phyloP scores from a whole-genome alignment of 2,113 vertebrate genomes.

The Malurus melanocephalus region DNA sequence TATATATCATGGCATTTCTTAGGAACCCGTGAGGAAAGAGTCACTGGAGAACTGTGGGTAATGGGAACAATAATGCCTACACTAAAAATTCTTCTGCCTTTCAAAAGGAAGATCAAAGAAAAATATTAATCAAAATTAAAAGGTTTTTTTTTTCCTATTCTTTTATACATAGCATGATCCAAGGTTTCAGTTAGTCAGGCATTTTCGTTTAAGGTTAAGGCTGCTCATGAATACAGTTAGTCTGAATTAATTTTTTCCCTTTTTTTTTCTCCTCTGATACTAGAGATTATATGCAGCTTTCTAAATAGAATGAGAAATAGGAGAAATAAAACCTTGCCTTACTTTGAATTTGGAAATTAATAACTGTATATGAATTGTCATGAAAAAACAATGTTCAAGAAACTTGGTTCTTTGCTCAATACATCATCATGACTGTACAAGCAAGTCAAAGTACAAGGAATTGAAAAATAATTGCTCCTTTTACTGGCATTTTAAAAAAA shows the following conservation, averaged over 20 bases:
- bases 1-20: neutral
- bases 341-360: neutral
- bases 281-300: neutral
- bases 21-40: neutral
- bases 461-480: neutral
- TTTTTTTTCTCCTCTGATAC: neutral
- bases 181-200: neutral
- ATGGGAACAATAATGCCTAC: neutral
- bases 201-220: neutral
- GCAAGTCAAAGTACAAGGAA: neutral
- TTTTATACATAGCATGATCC: neutral
- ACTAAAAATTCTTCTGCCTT: slow-evolving; percentile 5
- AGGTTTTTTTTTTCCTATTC: neutral
- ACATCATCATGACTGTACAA: neutral
- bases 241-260: neutral
- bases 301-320: neutral
- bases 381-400: neutral
- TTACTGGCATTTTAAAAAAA: neutral
- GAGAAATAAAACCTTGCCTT: neutral
- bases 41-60: neutral
- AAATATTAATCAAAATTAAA: slow-evolving; percentile 20
- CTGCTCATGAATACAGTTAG: neutral
- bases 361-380: neutral
- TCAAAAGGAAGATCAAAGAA: slow-evolving; percentile 36
- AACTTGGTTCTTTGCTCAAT: neutral